Percentiles rank a stretch among this genome's conserved stretches.
phyloP scores from a whole-genome alignment of 1,140 invertebrate species.

The Delia radicum region DNA sequence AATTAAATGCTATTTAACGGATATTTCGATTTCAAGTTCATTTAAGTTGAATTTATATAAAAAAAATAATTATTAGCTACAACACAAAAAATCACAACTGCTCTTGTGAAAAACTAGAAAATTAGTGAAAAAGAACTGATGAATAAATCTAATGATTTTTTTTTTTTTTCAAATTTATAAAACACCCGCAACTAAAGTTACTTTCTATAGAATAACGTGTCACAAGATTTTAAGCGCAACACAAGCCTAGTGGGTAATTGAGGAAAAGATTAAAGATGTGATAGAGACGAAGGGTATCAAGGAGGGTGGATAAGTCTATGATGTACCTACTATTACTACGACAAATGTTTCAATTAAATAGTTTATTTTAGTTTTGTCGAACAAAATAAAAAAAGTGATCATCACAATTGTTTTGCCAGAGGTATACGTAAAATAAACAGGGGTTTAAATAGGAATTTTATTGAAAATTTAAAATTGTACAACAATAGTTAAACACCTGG shows the following conservation, averaged over 20 bases:
- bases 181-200: background rate
- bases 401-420: background rate
- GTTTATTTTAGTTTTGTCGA: background rate
- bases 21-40: background rate
- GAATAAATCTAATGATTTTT: no score
- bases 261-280: background rate
- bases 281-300: background rate
- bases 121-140: background rate
- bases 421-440: no score
- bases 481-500: no score
- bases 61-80: background rate
- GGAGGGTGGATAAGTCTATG: no score
- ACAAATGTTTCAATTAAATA: background rate
- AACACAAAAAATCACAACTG: conserved; percentile 6
- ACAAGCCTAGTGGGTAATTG: background rate
- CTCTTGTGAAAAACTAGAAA: conserved; percentile 5
- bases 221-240: background rate
- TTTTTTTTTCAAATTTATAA: background rate
- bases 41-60: background rate
- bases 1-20: background rate
- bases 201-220: background rate
- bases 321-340: background rate
- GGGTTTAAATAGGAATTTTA: no score
- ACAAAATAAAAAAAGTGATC: background rate
- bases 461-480: no score